phyloP scores from a whole-genome alignment of 2,113 vertebrate species.

The Sardina pilchardus region DNA sequence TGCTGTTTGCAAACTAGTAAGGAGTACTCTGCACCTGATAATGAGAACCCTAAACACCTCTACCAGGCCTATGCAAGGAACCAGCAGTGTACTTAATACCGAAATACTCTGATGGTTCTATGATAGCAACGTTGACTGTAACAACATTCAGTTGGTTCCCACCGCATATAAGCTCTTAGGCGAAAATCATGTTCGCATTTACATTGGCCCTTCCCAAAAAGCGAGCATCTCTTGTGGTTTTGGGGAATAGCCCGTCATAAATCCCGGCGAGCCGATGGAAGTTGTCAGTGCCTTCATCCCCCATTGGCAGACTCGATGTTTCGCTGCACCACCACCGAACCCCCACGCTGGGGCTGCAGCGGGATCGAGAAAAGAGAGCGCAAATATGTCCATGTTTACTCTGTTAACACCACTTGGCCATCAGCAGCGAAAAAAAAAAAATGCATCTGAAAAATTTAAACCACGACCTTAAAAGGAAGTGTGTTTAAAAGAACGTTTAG shows the following conservation, averaged over 20 bases:
- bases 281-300: not conserved
- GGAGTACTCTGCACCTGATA: not conserved
- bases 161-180: not conserved
- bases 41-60: not conserved
- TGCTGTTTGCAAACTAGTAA: not conserved
- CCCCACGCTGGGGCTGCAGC: not conserved
- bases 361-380: not conserved
- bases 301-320: not conserved
- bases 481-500: not conserved
- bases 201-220: not conserved
- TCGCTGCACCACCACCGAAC: not conserved
- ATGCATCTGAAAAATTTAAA: constrained; percentile 11
- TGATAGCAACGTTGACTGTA: not conserved
- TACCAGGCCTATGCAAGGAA: not conserved
- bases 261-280: not conserved
- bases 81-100: not conserved
- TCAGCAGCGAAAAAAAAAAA: not conserved
- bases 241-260: not conserved
- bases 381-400: not conserved
- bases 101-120: not conserved
- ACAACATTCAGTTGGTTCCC: not conserved
- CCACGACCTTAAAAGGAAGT: not conserved
- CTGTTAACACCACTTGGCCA: constrained; percentile 15
- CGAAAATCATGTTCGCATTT: constrained; percentile 2
- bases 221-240: not conserved